phyloP scores from a whole-genome alignment of 2,888 invertebrate genomes.

The Amorpha juglandis region DNA sequence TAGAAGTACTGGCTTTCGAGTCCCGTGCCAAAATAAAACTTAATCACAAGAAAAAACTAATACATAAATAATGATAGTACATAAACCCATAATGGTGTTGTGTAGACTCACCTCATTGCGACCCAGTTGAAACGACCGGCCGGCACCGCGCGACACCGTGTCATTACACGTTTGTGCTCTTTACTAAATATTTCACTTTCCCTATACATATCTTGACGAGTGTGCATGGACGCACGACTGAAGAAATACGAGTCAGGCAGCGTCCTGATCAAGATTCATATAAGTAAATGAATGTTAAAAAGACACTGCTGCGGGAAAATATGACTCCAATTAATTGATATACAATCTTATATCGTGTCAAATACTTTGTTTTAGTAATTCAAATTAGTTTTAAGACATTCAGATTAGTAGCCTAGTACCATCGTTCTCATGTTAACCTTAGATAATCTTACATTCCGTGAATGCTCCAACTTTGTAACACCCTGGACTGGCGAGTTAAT shows the following conservation, averaged over 20 bases:
- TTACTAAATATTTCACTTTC: slow-evolving; percentile 33
- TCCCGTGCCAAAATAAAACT: neutral
- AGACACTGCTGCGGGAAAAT: neutral
- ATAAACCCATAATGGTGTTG: slow-evolving; percentile 42
- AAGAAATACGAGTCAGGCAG: slow-evolving; percentile 6
- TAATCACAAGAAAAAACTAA: slow-evolving; percentile 26
- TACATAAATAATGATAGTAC: slow-evolving; percentile 44
- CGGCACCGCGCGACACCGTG: slow-evolving; percentile 35
- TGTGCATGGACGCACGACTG: neutral
- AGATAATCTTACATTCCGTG: too few relatives aligned
- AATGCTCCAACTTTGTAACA: too few relatives aligned
- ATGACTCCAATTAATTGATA: too few relatives aligned
- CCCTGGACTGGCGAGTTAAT: too few relatives aligned
- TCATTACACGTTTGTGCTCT: slow-evolving; percentile 29
- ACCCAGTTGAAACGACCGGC: slow-evolving; percentile 46
- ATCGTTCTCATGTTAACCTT: too few relatives aligned
- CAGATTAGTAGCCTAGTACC: too few relatives aligned
- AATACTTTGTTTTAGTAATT: too few relatives aligned
- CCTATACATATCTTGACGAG: slow-evolving; percentile 25
- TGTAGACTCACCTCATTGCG: slow-evolving; percentile 38
- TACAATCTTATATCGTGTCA: too few relatives aligned
- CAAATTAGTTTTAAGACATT: too few relatives aligned
- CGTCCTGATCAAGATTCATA: slow-evolving; percentile 1
- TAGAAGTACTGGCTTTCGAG: too few relatives aligned
- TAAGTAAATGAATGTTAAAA: neutral